Base-by-base conservation (phyloP, 1,140 invertebrate genomes). In the Trichonephila clavata region DNA sequence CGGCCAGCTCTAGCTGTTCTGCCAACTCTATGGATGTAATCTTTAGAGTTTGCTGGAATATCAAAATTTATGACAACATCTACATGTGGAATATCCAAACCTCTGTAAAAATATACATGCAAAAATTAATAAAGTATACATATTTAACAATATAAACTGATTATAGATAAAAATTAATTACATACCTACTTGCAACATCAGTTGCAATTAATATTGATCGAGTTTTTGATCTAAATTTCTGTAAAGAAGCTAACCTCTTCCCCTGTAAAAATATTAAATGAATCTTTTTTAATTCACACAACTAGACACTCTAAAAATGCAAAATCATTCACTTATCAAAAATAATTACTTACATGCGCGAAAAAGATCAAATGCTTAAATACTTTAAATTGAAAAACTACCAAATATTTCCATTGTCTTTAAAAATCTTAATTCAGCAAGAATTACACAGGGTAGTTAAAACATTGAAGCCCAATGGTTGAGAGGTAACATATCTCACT, bases 41-140 rank as follows among this genome's bases (percentile, higher is more conserved):
- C 98, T 95, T 99, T 99, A 95, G 98, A 98, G 95, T 99, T 98
- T 50, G 98, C 98, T 7, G 99, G 99, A 95, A 99, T 99, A 95
- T 99, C 99, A 96, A 98, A 98, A 96, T 99, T 99, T 20, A 99
- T 97, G 1, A 99, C 99, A 91, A 99, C 97, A 96, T 99, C 99
- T 32, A 99, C 99, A 95, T 99, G 98, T 0, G 99, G 99, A 95
- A 99, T 99, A 96, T 99, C 99, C 87, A 99, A 96, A 95, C 99
- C 99, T 96, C 98, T 98, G 95, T n/a, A 59, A 60, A 14, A 87
- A 86, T 39, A 63, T 86, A 84, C 0, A 94, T 65, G n/a, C 6
- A 65, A 16, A 32, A 32, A 16, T 71, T 32, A 27, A 16, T 77
- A 77, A 63, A 6, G 4, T 63, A 20, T 20, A 63, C 21, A 63